These are phyloP conservation scores for Cheilosia pagana DNA, from an alignment of 2,888 invertebrate genomes.

Conservation along the genomic window DNA sequence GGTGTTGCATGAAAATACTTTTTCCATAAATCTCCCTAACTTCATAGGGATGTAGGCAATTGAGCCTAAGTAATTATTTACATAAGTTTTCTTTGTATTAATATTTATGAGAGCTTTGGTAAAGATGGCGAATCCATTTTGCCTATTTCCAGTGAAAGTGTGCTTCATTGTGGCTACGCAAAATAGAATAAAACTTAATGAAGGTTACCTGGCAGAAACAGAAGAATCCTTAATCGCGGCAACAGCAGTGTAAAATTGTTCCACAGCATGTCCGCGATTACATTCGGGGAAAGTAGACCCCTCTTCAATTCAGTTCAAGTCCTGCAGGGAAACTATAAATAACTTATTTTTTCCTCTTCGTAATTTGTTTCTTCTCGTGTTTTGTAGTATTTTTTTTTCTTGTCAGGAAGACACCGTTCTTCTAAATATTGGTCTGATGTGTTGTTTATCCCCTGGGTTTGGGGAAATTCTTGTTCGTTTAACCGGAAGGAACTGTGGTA, in stretches of 20 bases:
- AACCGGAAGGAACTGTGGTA: slow-evolving; percentile 58
- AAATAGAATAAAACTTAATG: slow-evolving; percentile 42
- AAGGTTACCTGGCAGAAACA: slow-evolving; percentile 16
- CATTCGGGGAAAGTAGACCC: slow-evolving; percentile 52
- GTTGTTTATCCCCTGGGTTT: slow-evolving; percentile 26
- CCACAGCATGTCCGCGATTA: slow-evolving; percentile 75
- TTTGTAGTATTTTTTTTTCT: not conserved
- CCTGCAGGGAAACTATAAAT: slow-evolving; percentile 22
- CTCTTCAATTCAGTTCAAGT: slow-evolving; percentile 7
- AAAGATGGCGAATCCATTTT: slow-evolving; percentile 1
- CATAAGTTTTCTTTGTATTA: not conserved
- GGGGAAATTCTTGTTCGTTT: slow-evolving; percentile 31
- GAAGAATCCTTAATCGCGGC: slow-evolving; percentile 75
- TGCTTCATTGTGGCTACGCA: slow-evolving; percentile 11
- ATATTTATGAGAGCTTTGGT: not conserved
- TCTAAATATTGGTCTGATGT: slow-evolving; percentile 12
- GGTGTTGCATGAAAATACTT: not conserved
- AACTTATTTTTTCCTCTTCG: slow-evolving; percentile 15
- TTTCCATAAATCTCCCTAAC: not conserved
- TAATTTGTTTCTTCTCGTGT: not conserved
- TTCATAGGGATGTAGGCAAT: not conserved
- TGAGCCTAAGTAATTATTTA: not conserved
- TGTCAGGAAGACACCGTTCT: not conserved
- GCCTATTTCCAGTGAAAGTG: slow-evolving; percentile 12
- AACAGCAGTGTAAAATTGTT: slow-evolving; percentile 76